phyloP scores from a whole-genome alignment of 2,888 invertebrate species.

The Troilus luridus region DNA sequence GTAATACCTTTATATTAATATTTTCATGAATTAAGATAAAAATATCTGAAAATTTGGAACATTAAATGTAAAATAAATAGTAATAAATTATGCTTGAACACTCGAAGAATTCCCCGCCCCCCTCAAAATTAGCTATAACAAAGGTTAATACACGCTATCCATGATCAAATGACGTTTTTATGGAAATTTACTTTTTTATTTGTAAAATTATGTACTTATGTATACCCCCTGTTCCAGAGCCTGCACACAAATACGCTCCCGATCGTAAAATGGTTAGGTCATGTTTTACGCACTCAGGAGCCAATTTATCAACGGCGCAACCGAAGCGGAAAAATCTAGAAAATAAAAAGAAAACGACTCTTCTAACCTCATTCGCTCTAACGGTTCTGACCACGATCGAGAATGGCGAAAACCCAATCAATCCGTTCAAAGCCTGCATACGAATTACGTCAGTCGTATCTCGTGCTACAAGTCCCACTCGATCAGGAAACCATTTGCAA shows the following conservation, averaged over 20 bases:
- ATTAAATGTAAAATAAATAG: too few relatives aligned
- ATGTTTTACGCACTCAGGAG: not conserved
- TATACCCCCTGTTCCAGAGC: not conserved
- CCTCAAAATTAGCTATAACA: too few relatives aligned
- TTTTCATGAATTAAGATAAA: too few relatives aligned
- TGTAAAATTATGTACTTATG: not conserved
- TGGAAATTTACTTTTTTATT: not conserved
- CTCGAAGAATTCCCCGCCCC: too few relatives aligned
- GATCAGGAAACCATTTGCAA: not conserved
- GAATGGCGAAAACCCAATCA: slow-evolving; percentile 28
- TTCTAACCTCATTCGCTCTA: slow-evolving; percentile 7
- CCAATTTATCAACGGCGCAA: not conserved
- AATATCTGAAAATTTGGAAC: too few relatives aligned
- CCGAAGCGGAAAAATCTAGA: not conserved
- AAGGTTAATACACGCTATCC: too few relatives aligned
- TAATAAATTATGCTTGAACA: too few relatives aligned
- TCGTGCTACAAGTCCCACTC: not conserved
- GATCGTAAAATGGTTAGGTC: not conserved
- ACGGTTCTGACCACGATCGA: slow-evolving; percentile 17
- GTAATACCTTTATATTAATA: too few relatives aligned
- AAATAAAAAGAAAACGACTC: slow-evolving; percentile 16
- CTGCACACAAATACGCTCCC: not conserved
- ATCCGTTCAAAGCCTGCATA: not conserved
- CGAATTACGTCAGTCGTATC: not conserved
- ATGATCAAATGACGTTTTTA: too few relatives aligned